Percentiles rank a stretch among this genome's conserved stretches.
phyloP scores from a whole-genome alignment of 2,797 vertebrate genomes.

The Coendou prehensilis region DNA sequence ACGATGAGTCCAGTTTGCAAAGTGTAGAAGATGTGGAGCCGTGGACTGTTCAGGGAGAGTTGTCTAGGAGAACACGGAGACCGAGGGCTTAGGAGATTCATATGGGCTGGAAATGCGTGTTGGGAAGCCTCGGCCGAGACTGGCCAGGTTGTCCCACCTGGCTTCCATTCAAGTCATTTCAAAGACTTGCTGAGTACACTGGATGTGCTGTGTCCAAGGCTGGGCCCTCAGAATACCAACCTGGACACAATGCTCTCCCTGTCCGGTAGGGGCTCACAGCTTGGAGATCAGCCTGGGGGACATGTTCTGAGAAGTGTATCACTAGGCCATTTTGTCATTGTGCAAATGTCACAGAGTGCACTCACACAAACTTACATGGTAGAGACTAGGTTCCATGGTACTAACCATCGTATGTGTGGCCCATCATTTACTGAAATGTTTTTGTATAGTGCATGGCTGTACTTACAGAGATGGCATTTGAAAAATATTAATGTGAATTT shows the following conservation, averaged over 20 bases:
- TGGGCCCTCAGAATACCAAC: neutral
- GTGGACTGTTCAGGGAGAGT: neutral
- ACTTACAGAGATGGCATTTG: neutral
- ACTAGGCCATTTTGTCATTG: neutral
- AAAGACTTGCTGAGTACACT: neutral
- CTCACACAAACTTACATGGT: neutral
- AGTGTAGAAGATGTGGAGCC: neutral
- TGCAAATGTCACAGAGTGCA: neutral
- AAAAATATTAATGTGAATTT: neutral
- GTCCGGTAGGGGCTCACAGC: neutral
- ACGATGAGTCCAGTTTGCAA: neutral
- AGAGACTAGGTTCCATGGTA: neutral
- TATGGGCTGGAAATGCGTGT: neutral
- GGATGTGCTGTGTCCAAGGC: neutral
- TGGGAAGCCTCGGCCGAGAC: neutral
- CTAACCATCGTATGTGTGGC: neutral
- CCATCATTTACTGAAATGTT: neutral
- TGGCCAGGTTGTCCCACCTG: neutral
- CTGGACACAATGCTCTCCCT: neutral
- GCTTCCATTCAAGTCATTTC: neutral
- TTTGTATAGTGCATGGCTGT: neutral
- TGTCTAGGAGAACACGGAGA: neutral
- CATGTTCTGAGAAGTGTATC: neutral
- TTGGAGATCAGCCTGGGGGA: neutral
- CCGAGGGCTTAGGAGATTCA: neutral